phyloP scores from a whole-genome alignment of 2,113 vertebrate genomes.

The Phrynosoma blainvillii region DNA sequence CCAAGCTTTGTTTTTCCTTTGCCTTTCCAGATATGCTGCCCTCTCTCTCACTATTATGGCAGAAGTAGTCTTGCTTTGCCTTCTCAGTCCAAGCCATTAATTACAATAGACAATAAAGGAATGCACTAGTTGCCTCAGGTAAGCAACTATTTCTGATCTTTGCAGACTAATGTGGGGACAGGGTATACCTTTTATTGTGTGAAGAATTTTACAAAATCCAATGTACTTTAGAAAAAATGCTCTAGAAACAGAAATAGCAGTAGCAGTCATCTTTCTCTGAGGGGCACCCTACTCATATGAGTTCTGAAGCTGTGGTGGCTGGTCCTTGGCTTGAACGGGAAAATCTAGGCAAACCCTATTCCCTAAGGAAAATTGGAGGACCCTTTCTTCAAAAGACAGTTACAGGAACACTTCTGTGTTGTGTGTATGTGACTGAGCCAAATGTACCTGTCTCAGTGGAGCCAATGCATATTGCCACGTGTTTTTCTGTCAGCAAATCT shows the following conservation, averaged over 20 bases:
- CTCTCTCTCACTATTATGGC: too few species aligned
- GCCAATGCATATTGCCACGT: neutral
- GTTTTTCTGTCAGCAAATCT: slow-evolving; percentile 31
- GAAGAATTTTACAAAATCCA: neutral
- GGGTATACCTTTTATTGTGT: neutral
- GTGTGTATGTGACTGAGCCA: neutral
- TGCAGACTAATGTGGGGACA: neutral
- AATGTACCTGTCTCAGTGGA: neutral
- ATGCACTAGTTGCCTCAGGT: neutral
- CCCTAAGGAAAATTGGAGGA: neutral
- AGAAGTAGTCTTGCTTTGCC: neutral
- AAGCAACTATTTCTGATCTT: neutral
- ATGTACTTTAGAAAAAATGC: neutral
- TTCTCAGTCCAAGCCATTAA: neutral
- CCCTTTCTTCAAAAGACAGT: neutral
- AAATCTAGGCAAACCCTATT: neutral
- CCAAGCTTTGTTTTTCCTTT: too few species aligned
- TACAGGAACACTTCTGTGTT: neutral
- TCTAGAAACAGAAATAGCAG: too few species aligned
- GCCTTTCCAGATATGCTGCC: too few species aligned
- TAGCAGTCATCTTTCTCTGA: neutral
- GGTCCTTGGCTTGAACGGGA: too few species aligned
- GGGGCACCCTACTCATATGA: neutral
- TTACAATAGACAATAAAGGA: neutral
- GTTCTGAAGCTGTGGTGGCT: neutral